Base-by-base conservation (phyloP, 2,888 invertebrate genomes). In the Agrochola lota region DNA sequence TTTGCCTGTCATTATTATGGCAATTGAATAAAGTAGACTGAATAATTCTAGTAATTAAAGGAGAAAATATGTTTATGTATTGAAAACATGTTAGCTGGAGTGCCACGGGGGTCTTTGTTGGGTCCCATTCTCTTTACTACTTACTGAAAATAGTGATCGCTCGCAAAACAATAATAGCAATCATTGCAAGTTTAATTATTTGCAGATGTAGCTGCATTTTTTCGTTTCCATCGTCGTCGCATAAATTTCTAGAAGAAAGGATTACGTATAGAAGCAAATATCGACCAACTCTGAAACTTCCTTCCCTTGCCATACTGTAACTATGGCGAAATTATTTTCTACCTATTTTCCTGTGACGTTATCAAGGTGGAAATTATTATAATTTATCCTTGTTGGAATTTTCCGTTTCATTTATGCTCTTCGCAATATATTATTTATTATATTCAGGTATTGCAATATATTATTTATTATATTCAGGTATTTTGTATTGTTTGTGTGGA, bases 371-470 rank as follows among this genome's bases (percentile, higher is more conserved):
- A 73, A 70, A 73, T 55, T 59, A 63, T 70, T 78, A 71, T 59
- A 59, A 66, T 66, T 66, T 83, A 59, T 78, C 73, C 57, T 84
- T 80, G 26, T 73, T 73, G 60, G 55, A 72, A 70, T 43, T 84
- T 84, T 73, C 69, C 80, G 59, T 57, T 72, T 30, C 46, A 69
- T 71, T 35, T 40, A 49, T 81, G 67, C 26, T 52, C 75, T 57
- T 80, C 76, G 43, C 43, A 59, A 74, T 57, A 46, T 17, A 75
- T 30, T 30, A 30, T 30, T 30, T 30, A 30, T 30, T 30, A 57
- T 49, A 74, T 1, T 23, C 23, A 57, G 30, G 46, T 40, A 30
- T n/a, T n/a, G 43, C 43, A 59, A 74, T 57, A 46, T 17, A 75
- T 30, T 30, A 30, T 30, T 30, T 30, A 30, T 30, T 30, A 57